Evolutionary conservation across 2,888 invertebrate species (phyloP), one percentile per base, ranked within the genome.

Genomic region (Alsophila aescularia): DNA sequence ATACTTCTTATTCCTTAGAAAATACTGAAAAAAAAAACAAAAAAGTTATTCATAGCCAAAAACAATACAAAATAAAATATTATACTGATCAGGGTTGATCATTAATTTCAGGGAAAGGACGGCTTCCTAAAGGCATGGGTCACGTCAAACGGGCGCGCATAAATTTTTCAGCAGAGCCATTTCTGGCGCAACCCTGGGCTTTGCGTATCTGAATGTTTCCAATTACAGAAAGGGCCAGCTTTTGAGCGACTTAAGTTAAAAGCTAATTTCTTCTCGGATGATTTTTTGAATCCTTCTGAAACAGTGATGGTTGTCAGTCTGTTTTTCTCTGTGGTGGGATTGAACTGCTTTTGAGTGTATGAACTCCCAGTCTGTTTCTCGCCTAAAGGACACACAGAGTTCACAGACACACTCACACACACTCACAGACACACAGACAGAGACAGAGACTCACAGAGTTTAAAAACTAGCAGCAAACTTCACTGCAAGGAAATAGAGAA

Each of bases 151-250:
- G 77, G 62, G 72, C 65, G 69, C 61, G 67, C 76, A 82, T 86
- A 85, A 76, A 84, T 85, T 83, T 87, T 83, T 77, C 82, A 81
- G 77, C 67, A 67, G 64, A 73, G 72, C 81, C 79, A 77, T 83
- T 82, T 77, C 68, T 71, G 72, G 62, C 67, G 67, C 66, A 72
- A 61, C 73, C 65, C 72, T 69, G 73, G 79, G 84, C 83, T 86
- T 84, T 85, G 83, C 83, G 84, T 85, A 82, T 83, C 81, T 78
- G 74, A 82, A 84, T 81, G 77, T 82, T 79, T 79, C 77, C 81
- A 83, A 83, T 83, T 85, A 85, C 80, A 67, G 72, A 73, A 77
- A 77, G 75, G 79, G 72, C 73, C 67, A 69, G 60, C 56, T 66
- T 54, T 59, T 63, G 58, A 62, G 40, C 64, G 73, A 73, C 59